Conservation (phyloP, 2,113 vertebrate species). For the Leucopsar rothschildi region DNA sequence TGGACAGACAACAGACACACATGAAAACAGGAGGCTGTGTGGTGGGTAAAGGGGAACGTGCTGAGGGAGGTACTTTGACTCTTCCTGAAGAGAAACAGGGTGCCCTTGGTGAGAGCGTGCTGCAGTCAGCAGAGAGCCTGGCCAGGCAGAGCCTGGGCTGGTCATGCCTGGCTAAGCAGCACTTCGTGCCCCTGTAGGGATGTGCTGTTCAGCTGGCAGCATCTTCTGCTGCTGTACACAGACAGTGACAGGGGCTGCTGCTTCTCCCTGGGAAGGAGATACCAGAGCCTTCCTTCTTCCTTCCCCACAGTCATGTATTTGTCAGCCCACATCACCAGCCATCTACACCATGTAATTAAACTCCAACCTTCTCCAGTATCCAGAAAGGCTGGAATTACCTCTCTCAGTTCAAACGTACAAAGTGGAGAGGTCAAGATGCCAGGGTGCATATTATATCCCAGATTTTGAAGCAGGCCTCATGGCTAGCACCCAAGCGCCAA, state of each 20-base stretch:
- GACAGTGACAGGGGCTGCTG: not conserved
- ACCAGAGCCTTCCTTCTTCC: not conserved
- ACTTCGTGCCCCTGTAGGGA: conserved; percentile 21
- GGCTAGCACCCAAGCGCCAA: not conserved
- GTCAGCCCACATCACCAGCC: not conserved
- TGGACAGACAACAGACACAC: not conserved
- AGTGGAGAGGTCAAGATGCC: not conserved
- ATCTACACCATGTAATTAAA: not conserved
- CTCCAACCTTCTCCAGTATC: not conserved
- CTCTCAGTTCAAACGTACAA: not conserved
- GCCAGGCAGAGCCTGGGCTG: conserved; percentile 7
- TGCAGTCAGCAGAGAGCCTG: conserved; percentile 42
- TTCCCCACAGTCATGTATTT: not conserved
- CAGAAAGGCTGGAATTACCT: not conserved
- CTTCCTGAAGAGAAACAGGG: not conserved
- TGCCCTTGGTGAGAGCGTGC: conserved; percentile 13
- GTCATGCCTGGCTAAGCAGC: conserved; percentile 48
- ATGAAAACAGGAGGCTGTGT: not conserved
- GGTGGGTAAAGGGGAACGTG: not conserved
- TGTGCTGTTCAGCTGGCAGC: conserved; percentile 50
- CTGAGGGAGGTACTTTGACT: conserved; percentile 1
- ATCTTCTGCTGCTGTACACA: conserved; percentile 27
- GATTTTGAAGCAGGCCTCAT: not conserved
- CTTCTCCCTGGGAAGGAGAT: not conserved
- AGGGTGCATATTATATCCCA: not conserved